phyloP scores from a whole-genome alignment of 2,888 invertebrate species.

The Acleris literana region DNA sequence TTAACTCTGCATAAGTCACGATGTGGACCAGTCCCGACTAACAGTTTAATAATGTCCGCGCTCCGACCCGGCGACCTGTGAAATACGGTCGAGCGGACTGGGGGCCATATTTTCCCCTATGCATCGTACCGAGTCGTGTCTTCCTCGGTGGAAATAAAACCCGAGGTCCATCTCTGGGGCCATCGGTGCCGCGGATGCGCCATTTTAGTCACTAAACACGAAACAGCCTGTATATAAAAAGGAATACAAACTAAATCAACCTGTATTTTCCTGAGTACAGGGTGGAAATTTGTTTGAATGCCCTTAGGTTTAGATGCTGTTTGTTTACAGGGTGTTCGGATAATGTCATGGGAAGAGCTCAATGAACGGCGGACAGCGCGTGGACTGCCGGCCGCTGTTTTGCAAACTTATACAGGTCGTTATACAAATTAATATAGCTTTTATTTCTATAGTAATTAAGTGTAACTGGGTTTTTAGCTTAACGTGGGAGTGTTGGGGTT shows the following conservation, averaged over 20 bases:
- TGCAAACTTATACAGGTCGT: slow-evolving; percentile 57
- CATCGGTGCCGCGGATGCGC: slow-evolving; percentile 82
- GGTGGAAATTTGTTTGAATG: slow-evolving; percentile 36
- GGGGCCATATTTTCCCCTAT: slow-evolving; percentile 80
- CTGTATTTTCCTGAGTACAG: neutral
- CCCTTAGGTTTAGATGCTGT: slow-evolving; percentile 46
- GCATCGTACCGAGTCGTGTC: slow-evolving; percentile 80
- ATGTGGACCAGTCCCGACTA: slow-evolving; percentile 75
- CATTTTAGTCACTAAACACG: slow-evolving; percentile 54
- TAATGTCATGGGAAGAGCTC: slow-evolving; percentile 84
- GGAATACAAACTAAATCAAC: slow-evolving; percentile 34
- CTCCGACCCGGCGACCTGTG: slow-evolving; percentile 75
- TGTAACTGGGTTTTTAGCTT: slow-evolving; percentile 32
- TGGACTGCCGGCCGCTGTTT: slow-evolving; percentile 76
- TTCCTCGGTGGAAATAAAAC: slow-evolving; percentile 83
- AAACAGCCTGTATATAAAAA: slow-evolving; percentile 48
- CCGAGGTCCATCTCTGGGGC: slow-evolving; percentile 82
- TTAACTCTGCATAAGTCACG: slow-evolving; percentile 83
- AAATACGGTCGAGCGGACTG: slow-evolving; percentile 81
- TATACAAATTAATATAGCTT: slow-evolving; percentile 53
- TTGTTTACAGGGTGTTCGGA: slow-evolving; percentile 54
- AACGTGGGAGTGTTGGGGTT: slow-evolving; percentile 45
- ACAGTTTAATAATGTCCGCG: slow-evolving; percentile 83
- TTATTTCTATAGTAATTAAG: slow-evolving; percentile 50
- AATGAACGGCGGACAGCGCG: slow-evolving; percentile 81